Evolutionary conservation across 2,888 invertebrate genomes (phyloP).

Genomic region (Pinctada fucata): DNA sequence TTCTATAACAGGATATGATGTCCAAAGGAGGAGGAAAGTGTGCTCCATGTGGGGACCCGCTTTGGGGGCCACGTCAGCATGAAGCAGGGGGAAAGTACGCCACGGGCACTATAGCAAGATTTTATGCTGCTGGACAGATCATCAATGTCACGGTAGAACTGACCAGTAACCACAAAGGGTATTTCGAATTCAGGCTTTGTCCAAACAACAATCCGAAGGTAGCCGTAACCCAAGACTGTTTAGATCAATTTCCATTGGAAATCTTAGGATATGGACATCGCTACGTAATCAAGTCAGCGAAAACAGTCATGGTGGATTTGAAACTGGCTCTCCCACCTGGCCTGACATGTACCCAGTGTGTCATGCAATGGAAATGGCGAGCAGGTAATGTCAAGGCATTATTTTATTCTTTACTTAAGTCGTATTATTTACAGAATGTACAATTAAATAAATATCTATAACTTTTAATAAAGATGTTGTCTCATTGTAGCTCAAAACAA

Average conservation of each 20-base stretch:
- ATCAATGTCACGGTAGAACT: conserved; percentile 39
- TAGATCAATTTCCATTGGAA: conserved; percentile 34
- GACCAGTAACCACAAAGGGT: conserved; percentile 45
- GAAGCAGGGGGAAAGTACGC: conserved; percentile 46
- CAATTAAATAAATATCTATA: not conserved
- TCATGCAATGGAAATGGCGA: conserved; percentile 46
- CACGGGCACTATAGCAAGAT: conserved; percentile 36
- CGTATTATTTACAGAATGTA: not conserved
- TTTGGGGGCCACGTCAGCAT: conserved; percentile 31
- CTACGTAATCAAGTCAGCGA: conserved; percentile 12
- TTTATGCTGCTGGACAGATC: conserved; percentile 36
- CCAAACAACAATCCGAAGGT: conserved; percentile 37
- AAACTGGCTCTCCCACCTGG: conserved; percentile 34
- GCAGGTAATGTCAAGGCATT: conserved; percentile 31
- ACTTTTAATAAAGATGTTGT: not conserved
- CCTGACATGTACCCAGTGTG: conserved; percentile 40
- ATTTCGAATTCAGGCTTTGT: conserved; percentile 44
- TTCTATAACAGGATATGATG: conserved; percentile 34
- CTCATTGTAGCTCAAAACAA: conserved; percentile 33
- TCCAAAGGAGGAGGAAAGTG: conserved; percentile 36
- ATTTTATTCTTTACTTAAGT: not conserved
- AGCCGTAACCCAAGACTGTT: conserved; percentile 37
- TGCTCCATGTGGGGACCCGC: conserved; percentile 44
- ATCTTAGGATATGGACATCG: conserved; percentile 36
- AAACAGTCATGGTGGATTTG: conserved; percentile 35